Evolutionary conservation across 2,888 invertebrate species (phyloP).

Genomic region (Cotesia congregata): DNA sequence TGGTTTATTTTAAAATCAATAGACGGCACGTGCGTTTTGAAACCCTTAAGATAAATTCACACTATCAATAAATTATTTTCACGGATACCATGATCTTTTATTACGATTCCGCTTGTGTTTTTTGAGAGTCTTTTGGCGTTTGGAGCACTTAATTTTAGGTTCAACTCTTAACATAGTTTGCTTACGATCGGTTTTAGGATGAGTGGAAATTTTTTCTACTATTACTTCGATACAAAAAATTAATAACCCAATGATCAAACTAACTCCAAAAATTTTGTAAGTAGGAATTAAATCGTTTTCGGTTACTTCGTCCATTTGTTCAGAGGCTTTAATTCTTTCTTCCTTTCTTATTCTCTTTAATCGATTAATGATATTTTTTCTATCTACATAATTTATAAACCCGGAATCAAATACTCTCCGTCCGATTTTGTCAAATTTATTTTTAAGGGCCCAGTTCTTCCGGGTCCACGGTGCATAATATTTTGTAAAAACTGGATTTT

Average conservation of each 20-base stretch:
- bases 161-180: too few relatives aligned
- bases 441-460: neutral
- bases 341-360: neutral
- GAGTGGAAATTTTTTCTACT: neutral
- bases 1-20: too few relatives aligned
- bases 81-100: too few relatives aligned
- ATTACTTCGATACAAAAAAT: neutral
- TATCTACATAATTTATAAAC: neutral
- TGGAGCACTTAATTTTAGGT: too few relatives aligned
- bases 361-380: accelerated
- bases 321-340: neutral
- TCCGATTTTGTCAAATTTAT: neutral
- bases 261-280: neutral
- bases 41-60: too few relatives aligned
- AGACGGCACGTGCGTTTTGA: too few relatives aligned
- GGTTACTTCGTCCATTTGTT: neutral
- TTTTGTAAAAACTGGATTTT: neutral
- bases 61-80: too few relatives aligned
- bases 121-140: too few relatives aligned
- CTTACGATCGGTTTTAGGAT: too few relatives aligned
- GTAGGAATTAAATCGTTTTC: neutral
- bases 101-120: too few relatives aligned
- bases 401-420: neutral
- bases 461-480: neutral
- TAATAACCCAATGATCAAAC: neutral